phyloP scores from a whole-genome alignment of 2,113 vertebrate genomes.

The Alectura lathami region DNA sequence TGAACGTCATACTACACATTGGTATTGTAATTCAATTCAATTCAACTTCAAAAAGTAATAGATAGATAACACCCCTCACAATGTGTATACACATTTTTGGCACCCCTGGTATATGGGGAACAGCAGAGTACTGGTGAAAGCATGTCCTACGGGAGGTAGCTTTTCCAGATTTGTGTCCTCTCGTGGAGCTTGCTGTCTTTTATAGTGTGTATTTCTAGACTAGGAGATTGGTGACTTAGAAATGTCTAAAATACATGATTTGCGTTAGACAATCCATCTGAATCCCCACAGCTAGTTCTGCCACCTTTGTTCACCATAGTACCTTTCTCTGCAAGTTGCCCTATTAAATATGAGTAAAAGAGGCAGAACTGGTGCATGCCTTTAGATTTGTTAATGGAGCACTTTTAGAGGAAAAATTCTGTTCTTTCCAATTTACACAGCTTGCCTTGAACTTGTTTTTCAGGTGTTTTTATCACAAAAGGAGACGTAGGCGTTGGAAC shows the following conservation, averaged over 20 bases:
- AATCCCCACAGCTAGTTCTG: neutral
- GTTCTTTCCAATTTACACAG: neutral
- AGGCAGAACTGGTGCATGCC: neutral
- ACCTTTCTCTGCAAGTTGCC: neutral
- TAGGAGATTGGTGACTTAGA: neutral
- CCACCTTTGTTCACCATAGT: neutral
- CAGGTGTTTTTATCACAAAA: conserved; percentile 98
- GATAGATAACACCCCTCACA: no score
- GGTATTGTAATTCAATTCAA: no score
- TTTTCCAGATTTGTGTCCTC: no score
- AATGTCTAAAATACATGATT: neutral
- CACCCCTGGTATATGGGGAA: neutral
- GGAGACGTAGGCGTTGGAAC: conserved; percentile 97
- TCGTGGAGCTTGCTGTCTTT: neutral
- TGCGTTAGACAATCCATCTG: neutral
- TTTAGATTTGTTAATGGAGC: neutral
- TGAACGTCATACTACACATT: no score
- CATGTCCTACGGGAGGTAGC: neutral
- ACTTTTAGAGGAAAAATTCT: neutral
- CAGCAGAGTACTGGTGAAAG: neutral
- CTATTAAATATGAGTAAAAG: neutral
- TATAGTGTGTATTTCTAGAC: neutral
- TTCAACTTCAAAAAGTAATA: no score
- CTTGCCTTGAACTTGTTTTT: conserved; percentile 50
- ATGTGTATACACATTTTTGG: no score